A percentile compares a stretch with the other conserved stretches of the same genome.
Evolutionary conservation across 2,797 vertebrate genomes (phyloP).

Genomic region (Tapera naevia): DNA sequence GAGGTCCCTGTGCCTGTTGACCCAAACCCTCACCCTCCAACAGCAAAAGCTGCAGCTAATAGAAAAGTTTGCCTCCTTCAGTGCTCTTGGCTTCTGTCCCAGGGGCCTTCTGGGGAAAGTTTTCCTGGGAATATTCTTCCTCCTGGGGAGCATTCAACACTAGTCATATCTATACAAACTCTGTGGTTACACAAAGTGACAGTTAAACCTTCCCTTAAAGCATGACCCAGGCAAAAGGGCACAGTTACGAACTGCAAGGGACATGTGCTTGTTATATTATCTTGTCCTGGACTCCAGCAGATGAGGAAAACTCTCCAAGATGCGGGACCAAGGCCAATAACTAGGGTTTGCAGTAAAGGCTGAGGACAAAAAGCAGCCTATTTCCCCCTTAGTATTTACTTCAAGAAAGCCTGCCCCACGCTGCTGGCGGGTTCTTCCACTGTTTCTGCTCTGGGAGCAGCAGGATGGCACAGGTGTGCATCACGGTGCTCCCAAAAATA

Average conservation of each 20-base stretch:
- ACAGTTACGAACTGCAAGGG: not conserved
- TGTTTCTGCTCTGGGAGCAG: not conserved
- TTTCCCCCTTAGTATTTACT: accelerated
- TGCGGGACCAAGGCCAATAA: accelerated
- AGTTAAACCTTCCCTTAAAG: not conserved
- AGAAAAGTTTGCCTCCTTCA: constrained; percentile 17
- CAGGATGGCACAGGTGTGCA: accelerated
- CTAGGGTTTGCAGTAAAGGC: not conserved
- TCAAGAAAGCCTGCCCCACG: not conserved
- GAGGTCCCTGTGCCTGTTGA: not conserved
- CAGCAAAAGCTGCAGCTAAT: not conserved
- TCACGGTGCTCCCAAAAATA: not conserved
- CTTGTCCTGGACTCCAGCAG: not conserved
- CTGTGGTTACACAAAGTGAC: not conserved
- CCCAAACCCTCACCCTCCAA: not conserved
- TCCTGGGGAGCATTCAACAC: not conserved
- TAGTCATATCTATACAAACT: not conserved
- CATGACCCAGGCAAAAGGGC: not conserved
- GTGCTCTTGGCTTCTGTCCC: not conserved
- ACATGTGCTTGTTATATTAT: not conserved
- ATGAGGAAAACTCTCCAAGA: not conserved
- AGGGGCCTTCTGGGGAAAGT: constrained; percentile 3
- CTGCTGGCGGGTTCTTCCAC: not conserved
- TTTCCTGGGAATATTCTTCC: constrained; percentile 11
- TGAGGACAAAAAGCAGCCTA: not conserved